Evolutionary conservation across 2,113 vertebrate genomes (phyloP).

Genomic region (Brienomyrus longianalis): DNA sequence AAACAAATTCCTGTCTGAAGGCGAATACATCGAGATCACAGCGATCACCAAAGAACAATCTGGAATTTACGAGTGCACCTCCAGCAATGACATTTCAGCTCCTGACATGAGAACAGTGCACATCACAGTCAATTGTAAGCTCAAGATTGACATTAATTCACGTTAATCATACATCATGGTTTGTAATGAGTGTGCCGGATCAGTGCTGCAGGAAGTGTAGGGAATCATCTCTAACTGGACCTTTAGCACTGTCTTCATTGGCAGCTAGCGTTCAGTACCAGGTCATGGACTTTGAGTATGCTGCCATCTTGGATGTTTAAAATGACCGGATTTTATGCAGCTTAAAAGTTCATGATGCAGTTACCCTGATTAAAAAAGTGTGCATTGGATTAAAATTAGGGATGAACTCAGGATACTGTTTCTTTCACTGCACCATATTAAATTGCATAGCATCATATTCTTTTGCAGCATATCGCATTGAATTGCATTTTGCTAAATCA

Average conservation of each 20-base stretch:
- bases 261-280: neutral
- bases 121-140: constrained; percentile 93
- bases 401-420: neutral
- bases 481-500: neutral
- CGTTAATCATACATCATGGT: neutral
- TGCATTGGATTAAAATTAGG: neutral
- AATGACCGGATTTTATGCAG: neutral
- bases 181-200: too few relatives aligned
- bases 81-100: constrained; percentile 79
- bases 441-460: neutral
- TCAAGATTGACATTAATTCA: neutral
- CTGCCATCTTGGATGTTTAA: neutral
- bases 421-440: neutral
- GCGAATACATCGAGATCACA: constrained; percentile 85
- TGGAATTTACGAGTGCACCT: constrained; percentile 88
- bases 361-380: neutral
- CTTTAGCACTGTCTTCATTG: neutral
- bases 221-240: neutral
- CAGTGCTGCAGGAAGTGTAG: neutral
- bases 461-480: neutral
- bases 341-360: neutral
- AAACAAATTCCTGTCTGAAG: constrained; percentile 77
- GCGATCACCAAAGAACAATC: constrained; percentile 88
- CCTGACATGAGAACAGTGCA: constrained; percentile 80
- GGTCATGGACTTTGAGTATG: neutral